These are phyloP conservation scores for Podarcis cretensis DNA, from an alignment of 2,113 vertebrate species.

Conservation along the genomic window DNA sequence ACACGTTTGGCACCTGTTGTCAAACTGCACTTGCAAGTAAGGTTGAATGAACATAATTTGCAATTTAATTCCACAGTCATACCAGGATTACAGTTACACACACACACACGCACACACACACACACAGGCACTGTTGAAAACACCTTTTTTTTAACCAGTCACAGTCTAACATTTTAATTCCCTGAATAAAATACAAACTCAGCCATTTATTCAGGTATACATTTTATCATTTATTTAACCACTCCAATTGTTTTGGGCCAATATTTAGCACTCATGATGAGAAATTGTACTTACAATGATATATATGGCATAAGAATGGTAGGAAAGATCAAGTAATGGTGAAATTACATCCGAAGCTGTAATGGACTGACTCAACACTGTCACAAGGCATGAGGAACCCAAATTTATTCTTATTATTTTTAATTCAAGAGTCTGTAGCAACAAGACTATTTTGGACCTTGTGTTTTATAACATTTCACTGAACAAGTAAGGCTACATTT, in stretches of 20 bases:
- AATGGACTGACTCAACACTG: not conserved
- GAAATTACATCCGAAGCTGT: not conserved
- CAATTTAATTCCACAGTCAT: constrained; percentile 25
- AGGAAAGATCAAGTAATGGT: not conserved
- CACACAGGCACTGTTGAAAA: constrained; percentile 32
- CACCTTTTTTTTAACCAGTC: constrained; percentile 31
- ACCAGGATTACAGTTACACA: constrained; percentile 8
- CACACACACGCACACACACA: no score
- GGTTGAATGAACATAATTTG: constrained; percentile 54
- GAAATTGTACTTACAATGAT: not conserved
- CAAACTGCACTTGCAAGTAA: constrained; percentile 32
- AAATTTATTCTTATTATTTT: not conserved
- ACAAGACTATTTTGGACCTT: not conserved
- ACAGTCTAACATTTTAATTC: constrained; percentile 39
- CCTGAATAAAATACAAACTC: constrained; percentile 53
- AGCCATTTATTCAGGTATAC: not conserved
- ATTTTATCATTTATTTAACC: not conserved
- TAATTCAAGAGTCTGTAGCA: not conserved
- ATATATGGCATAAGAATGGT: no score
- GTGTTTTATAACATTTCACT: not conserved
- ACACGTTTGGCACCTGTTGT: not conserved
- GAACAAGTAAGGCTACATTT: not conserved
- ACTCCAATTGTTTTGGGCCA: not conserved
- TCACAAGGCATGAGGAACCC: not conserved
- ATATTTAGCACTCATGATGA: not conserved